A percentile compares a stretch with the other conserved stretches of the same genome.
Evolutionary conservation across 2,797 vertebrate genomes (phyloP).

Genomic region (Leptatherina wallacei): DNA sequence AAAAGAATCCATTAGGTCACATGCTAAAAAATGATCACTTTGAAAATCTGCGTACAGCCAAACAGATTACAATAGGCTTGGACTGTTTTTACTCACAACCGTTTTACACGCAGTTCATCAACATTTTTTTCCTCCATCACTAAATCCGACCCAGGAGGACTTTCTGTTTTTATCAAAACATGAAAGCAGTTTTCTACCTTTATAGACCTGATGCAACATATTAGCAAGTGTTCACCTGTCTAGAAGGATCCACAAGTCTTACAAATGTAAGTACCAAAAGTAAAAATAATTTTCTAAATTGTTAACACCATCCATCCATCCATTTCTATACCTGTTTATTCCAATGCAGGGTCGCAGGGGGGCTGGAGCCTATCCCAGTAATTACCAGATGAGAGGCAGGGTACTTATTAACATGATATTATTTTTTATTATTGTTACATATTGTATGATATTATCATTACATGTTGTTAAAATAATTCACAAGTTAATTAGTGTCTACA

Average conservation of each 20-base stretch:
- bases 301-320: too few species aligned
- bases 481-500: too few species aligned
- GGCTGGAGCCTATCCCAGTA: too few species aligned
- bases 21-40: neutral
- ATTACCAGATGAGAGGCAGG: too few species aligned
- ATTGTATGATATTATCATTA: too few species aligned
- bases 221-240: neutral
- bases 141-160: neutral
- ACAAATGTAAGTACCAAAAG: too few species aligned
- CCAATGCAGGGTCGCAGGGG: too few species aligned
- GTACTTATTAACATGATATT: too few species aligned
- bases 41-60: neutral
- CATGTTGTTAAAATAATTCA: too few species aligned
- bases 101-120: neutral
- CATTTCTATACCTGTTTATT: neutral
- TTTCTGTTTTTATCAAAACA: neutral
- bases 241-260: too few species aligned
- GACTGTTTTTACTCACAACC: constrained; percentile 26
- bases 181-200: neutral
- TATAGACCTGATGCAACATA: neutral
- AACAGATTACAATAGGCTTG: neutral
- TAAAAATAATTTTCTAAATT: neutral
- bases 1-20: constrained; percentile 20
- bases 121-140: neutral
- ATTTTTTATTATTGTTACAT: too few species aligned